Percentiles rank a stretch among this genome's conserved stretches.
phyloP scores from a whole-genome alignment of 2,113 vertebrate genomes.

The Lagopus muta region DNA sequence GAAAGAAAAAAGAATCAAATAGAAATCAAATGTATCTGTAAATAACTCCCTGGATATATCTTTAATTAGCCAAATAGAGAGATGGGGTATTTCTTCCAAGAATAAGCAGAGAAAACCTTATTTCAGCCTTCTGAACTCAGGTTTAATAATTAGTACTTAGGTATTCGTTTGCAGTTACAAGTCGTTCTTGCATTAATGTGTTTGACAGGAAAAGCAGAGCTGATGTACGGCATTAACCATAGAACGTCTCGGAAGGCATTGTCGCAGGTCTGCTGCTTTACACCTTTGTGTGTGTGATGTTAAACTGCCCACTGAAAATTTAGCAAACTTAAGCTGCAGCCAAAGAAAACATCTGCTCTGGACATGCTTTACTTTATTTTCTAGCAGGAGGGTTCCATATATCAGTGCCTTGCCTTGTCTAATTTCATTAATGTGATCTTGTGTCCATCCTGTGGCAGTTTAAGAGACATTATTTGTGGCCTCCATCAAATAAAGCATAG shows the following conservation, averaged over 20 bases:
- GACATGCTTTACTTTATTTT: constrained; percentile 54
- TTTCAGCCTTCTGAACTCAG: background rate
- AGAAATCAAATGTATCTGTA: background rate
- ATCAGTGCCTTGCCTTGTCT: constrained; percentile 83
- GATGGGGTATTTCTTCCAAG: background rate
- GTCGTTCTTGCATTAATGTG: background rate
- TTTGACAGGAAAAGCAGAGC: background rate
- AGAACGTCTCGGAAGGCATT: background rate
- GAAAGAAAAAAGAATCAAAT: background rate
- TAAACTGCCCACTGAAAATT: constrained; percentile 42
- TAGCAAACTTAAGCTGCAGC: constrained; percentile 1
- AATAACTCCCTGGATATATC: background rate
- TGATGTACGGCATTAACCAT: background rate
- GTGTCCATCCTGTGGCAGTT: constrained; percentile 88
- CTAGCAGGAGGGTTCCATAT: constrained; percentile 62
- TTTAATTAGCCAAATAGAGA: background rate
- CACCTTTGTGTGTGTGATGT: background rate
- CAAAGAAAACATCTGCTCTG: constrained; percentile 69
- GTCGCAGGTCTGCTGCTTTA: background rate
- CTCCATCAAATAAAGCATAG: constrained; percentile 85
- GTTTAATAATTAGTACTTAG: background rate
- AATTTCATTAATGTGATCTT: constrained; percentile 91
- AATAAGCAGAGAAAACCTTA: background rate
- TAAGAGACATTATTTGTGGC: constrained; percentile 95
- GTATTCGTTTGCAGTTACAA: background rate